Percentiles rank a stretch among this genome's conserved stretches.
Conservation (phyloP, 2,797 vertebrate species). For the Lophotriccus pileatus region DNA sequence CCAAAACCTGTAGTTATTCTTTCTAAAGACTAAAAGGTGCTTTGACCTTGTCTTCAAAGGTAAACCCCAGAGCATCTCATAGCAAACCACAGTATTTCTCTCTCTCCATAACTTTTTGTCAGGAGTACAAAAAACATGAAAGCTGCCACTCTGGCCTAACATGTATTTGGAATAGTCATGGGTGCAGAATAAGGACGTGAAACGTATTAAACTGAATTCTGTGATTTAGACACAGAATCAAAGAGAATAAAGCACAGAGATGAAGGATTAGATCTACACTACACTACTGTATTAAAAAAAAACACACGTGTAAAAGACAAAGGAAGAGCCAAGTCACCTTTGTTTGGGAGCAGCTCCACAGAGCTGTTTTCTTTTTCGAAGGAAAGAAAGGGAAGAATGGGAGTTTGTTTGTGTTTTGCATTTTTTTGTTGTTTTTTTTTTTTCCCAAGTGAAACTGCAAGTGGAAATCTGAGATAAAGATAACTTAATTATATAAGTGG, state of each 20-base stretch:
- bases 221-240: not conserved
- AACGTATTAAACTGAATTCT: not conserved
- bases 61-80: not conserved
- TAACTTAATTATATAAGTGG: slow-evolving; percentile 41
- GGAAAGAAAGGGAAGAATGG: not conserved
- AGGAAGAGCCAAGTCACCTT: not conserved
- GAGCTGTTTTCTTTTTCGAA: not conserved
- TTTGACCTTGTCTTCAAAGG: slow-evolving; percentile 20
- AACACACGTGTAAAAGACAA: not conserved
- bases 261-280: not conserved
- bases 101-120: not conserved
- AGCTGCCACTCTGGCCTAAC: not conserved
- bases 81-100: not conserved
- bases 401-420: not conserved
- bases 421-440: not conserved
- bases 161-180: not conserved
- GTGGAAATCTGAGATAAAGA: slow-evolving; percentile 53
- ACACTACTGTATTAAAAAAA: not conserved
- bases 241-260: not conserved
- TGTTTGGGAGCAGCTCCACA: not conserved
- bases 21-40: not conserved
- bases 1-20: not conserved
- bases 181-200: not conserved
- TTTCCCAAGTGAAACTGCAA: slow-evolving; percentile 3
- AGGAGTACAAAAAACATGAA: not conserved